Conservation (phyloP, 2,797 vertebrate genomes). For the Sebastes miniatus region DNA sequence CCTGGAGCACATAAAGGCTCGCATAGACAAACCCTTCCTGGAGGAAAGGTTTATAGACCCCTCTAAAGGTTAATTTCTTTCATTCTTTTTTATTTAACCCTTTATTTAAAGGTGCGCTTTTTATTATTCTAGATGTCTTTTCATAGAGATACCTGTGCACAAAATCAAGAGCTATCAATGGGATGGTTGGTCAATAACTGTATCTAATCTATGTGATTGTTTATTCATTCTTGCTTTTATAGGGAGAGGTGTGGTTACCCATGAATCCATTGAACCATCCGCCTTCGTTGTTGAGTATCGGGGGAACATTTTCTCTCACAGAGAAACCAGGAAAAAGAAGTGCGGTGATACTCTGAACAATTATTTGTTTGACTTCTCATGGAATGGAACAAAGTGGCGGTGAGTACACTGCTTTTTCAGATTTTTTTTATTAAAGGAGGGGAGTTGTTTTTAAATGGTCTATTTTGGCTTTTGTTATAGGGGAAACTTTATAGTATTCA, state of each 20-base stretch:
- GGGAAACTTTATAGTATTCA: neutral
- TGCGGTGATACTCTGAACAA: neutral
- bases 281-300: conserved; percentile 49
- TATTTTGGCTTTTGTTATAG: neutral
- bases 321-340: neutral
- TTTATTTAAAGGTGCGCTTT: neutral
- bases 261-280: conserved; percentile 13
- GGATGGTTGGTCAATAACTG: neutral
- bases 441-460: neutral
- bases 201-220: neutral
- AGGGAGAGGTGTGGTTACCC: conserved; percentile 51
- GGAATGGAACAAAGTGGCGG: conserved; percentile 45
- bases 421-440: neutral
- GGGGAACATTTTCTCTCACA: neutral
- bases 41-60: conserved; percentile 31
- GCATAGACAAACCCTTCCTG: conserved; percentile 47
- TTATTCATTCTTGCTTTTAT: neutral
- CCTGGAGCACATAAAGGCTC: conserved; percentile 26
- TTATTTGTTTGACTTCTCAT: conserved; percentile 37
- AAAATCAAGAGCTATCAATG: neutral
- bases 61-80: conserved; percentile 34
- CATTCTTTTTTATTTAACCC: neutral
- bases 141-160: neutral
- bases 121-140: neutral
- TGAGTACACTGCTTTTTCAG: conserved; percentile 16